Evolutionary conservation across 1,140 invertebrate species (phyloP), one percentile per base, ranked within the genome.

Genomic region (Prorops nasuta): DNA sequence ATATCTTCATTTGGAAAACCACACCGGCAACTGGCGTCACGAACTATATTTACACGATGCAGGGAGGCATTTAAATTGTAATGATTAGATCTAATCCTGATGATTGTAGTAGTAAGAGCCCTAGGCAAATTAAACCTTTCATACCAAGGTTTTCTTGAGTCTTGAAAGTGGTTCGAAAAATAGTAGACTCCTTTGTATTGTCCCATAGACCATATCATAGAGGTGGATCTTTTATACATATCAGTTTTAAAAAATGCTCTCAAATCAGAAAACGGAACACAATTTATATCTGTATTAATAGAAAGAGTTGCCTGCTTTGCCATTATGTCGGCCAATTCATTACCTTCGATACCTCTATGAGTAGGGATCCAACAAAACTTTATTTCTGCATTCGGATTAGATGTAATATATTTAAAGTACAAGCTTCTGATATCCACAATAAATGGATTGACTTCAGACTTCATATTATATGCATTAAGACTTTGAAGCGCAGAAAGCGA

Each of bases 331-430:
- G 24, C 24, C 4, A 28, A 6, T 28, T 28, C 24, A 28, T 28
- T 28, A 10, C 24, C 24, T 6, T 28, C 24, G 4, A 28, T 28
- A 6, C 24, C 24, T 10, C 4, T 21, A 14, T 46, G 42, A 10
- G 42, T 31, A 9, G 42, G 42, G 16, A 44, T 16, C 42, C 42
- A 44, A 12, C 6, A 10, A 15, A 44, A 44, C 4, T 14, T 8
- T 7, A 44, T 36, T n/a, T 9, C 2, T 2, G 12, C 8, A 3
- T 36, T 16, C 14, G 18, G 2, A 15, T 3, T 8, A 3, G 19
- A 36, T 18, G 36, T 21, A 8, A n/a, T 46, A 8, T 15, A 46
- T 4, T 8, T 22, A 8, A 4, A 7, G 20, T 37, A 22, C 22
- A 36, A 20, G 2, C 19, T 37, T 28, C 28, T 37, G 6, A 37